phyloP scores from a whole-genome alignment of 2,888 invertebrate species.

The Xiphydria camelus region DNA sequence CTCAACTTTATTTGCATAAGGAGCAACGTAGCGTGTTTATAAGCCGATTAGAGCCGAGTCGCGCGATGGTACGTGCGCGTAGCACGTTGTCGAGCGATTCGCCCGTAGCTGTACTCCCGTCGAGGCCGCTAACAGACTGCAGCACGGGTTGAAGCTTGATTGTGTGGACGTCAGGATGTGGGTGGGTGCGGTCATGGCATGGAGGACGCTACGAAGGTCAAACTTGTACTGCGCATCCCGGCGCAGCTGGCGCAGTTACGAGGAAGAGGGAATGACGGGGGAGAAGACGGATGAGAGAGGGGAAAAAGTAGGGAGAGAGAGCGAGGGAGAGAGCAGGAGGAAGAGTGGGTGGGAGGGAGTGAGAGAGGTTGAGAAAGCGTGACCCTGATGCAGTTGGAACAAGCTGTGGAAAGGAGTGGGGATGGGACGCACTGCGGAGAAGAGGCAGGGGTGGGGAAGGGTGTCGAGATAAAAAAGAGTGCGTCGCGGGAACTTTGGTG shows the following conservation, averaged over 20 bases:
- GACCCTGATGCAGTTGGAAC: constrained; percentile 32
- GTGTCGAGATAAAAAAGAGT: not conserved
- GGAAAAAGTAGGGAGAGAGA: not conserved
- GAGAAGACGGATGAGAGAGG: constrained; percentile 1
- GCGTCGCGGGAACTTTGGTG: not conserved
- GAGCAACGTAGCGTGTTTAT: constrained; percentile 4
- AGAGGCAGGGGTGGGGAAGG: not conserved
- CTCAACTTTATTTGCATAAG: constrained; percentile 3
- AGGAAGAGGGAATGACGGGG: not conserved
- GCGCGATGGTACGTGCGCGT: no score
- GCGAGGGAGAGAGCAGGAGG: not conserved
- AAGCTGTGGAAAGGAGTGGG: constrained; percentile 26
- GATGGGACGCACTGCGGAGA: not conserved
- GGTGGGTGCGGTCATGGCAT: constrained; percentile 35
- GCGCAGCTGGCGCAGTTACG: constrained; percentile 19
- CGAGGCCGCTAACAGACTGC: no score
- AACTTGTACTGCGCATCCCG: constrained; percentile 32
- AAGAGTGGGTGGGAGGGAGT: constrained; percentile 5
- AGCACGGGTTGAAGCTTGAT: no score
- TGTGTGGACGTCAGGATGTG: constrained; percentile 21
- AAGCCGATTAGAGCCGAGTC: constrained; percentile 12
- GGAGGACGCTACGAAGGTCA: constrained; percentile 42
- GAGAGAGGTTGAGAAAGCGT: constrained; percentile 29
- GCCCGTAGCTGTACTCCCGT: no score
- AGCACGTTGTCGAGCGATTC: constrained; percentile 1